Percentiles rank a stretch among this genome's conserved stretches.
phyloP scores from a whole-genome alignment of 2,797 vertebrate genomes.

The Cyprinella venusta region DNA sequence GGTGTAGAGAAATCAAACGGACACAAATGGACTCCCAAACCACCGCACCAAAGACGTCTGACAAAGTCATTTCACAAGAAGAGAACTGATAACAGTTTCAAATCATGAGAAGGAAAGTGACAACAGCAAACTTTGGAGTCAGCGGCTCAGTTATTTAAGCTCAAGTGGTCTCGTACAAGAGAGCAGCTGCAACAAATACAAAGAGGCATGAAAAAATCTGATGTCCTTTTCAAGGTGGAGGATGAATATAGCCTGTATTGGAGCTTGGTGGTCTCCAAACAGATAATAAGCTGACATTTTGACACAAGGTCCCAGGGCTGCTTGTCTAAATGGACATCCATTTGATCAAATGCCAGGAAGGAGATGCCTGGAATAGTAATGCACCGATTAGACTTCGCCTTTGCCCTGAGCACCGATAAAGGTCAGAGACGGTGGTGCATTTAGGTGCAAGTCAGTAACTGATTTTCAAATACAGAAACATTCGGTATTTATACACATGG shows the following conservation, averaged over 20 bases:
- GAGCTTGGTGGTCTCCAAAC: conserved; percentile 54
- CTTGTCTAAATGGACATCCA: conserved; percentile 59
- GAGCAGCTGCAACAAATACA: conserved; percentile 11
- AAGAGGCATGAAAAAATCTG: conserved; percentile 9
- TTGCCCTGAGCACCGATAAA: conserved; percentile 72
- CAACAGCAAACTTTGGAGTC: conserved; percentile 15
- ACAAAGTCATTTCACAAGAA: conserved; percentile 11
- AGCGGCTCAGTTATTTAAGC: conserved; percentile 24
- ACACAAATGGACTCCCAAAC: conserved; percentile 9
- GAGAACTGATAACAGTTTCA: neutral
- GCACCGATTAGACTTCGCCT: conserved; percentile 75
- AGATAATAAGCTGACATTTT: conserved; percentile 81
- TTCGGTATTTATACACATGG: conserved; percentile 9
- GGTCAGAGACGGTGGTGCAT: conserved; percentile 63
- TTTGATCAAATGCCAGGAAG: conserved; percentile 76
- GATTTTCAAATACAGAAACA: conserved; percentile 45
- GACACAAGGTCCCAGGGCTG: conserved; percentile 66
- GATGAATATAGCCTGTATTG: conserved; percentile 51
- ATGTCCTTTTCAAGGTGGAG: conserved; percentile 52
- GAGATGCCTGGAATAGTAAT: conserved; percentile 79
- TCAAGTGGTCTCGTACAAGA: neutral
- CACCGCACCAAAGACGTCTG: neutral
- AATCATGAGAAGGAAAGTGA: neutral
- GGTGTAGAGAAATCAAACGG: conserved; percentile 5
- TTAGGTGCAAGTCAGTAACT: conserved; percentile 40